A percentile compares a stretch with the other conserved stretches of the same genome.
Conservation (phyloP, 2,797 vertebrate species). For the Philypnodon macrostomus region DNA sequence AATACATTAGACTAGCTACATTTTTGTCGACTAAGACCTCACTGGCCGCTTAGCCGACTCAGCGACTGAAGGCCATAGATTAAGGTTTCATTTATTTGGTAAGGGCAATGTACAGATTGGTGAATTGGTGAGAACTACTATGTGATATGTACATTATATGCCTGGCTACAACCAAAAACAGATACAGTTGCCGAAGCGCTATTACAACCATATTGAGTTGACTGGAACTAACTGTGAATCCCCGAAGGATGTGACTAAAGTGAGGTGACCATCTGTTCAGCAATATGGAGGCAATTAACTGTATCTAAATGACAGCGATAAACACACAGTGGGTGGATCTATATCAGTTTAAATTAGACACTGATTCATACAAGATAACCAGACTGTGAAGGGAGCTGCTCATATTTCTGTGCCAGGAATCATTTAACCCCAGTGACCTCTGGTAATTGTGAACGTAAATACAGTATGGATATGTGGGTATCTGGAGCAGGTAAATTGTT, state of each 20-base stretch:
- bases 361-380: conserved; percentile 21
- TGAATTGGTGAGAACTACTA: too few relatives aligned
- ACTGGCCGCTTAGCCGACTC: too few relatives aligned
- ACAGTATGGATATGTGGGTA: conserved; percentile 8
- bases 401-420: conserved; percentile 6
- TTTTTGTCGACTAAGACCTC: too few relatives aligned
- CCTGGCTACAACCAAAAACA: conserved; percentile 2
- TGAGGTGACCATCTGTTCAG: conserved; percentile 54
- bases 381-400: conserved; percentile 3
- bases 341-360: conserved; percentile 37
- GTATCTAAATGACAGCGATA: conserved; percentile 43
- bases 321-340: conserved; percentile 32
- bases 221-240: conserved; percentile 38
- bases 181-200: conserved; percentile 22
- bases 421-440: conserved; percentile 13
- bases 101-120: too few relatives aligned
- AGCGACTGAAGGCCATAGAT: too few relatives aligned
- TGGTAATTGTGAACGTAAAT: conserved; percentile 17
- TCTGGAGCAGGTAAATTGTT: not conserved
- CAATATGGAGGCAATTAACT: conserved; percentile 55
- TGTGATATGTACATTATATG: too few relatives aligned
- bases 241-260: conserved; percentile 43
- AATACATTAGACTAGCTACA: too few relatives aligned
- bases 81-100: too few relatives aligned
- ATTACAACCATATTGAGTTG: conserved; percentile 38